Evolutionary conservation across 2,888 invertebrate species (phyloP), one percentile per base, ranked within the genome.

Genomic region (Melieria omissa): DNA sequence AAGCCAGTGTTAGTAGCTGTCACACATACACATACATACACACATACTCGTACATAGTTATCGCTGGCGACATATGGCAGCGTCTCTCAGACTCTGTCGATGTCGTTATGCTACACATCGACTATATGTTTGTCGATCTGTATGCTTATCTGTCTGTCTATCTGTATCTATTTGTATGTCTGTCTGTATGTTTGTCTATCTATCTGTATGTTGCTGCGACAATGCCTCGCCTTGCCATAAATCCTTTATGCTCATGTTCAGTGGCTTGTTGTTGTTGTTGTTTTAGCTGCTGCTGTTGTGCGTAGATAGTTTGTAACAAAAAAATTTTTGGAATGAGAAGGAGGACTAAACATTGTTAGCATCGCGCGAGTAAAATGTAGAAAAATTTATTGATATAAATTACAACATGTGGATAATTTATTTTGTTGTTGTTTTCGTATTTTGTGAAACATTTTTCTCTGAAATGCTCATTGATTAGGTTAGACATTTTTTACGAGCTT

Each of bases 301-400:
- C 1, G 29, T 3, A 29, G 29, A 29, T 29, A 29, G 29, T 29
- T 29, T 29, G 29, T 29, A 29, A 29, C 2, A 29, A 29, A 29
- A 29, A 29, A 29, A 29, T 29, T 29, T 2, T 3, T 29, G 29
- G 29, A 45, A 68, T 49, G 63, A 54, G 63, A 45, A 54, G 55
- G 61, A 54, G 55, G 61, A 60, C 41, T 41, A 29, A 29, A 29
- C 29, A 29, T 29, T 29, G 29, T 29, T 29, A 29, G 29, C 29
- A 29, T 29, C 29, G 29, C 29, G 29, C 29, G 29, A 29, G 29
- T 29, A 29, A 29, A 29, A 29, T 29, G 29, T 29, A 29, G 29
- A 62, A 12, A 63, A 65, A 54, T 52, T 54, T 71, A 71, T 71
- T 65, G 71, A 71, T 71, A 71, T 65, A 71, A 67, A 72, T 72